Base-by-base conservation (phyloP, 2,113 vertebrate species). In the Pao palembangensis region DNA sequence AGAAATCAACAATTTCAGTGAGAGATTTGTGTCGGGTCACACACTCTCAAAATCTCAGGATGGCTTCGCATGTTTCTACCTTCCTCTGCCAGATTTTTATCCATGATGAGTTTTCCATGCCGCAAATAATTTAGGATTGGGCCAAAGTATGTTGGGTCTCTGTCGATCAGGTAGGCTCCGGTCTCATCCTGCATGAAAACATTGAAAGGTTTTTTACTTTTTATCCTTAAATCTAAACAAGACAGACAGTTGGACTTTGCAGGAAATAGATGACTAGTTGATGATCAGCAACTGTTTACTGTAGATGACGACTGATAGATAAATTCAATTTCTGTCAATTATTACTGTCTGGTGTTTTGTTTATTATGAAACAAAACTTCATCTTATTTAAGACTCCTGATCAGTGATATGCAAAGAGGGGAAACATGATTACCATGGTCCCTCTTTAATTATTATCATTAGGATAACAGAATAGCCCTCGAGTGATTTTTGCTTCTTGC, bases 81-180 rank as follows among this genome's bases (percentile, higher is more conserved):
- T 93, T 99, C 97, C 71, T 99, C 96, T 8, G 96, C 96, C 54
- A 99, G 83, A 67, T 99, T 97, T 85, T 99, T 99, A 70, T 98
- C 96, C 75, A 99, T 94, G 86, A 99, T 98, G 79, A 99, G 92
- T 82, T 99, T 99, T 65, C 97, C 97, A 0, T 99, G 97, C n/a
- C 97, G 93, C 78, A 99, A 92, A 91, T 99, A 99, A 87, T 99
- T 99, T 44, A 99, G 92, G 70, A 99, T 95, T 0, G 97, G 96
- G n/a, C 97, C 97, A 14, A 99, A 99, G 82, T 99, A 99, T 0
- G 95, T 98, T 67, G 96, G 96, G 86, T 99, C 97, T 78, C 97
- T 93, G 86, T 99, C 97, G 50, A 99, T 99, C 84, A 99, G 93
- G 89, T 96, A 99, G 0, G 96, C 96, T 28, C 96, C 97, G 0